A percentile compares a stretch with the other conserved stretches of the same genome.
Evolutionary conservation across 2,113 vertebrate species (phyloP).

Genomic region (Charadrius vociferus): DNA sequence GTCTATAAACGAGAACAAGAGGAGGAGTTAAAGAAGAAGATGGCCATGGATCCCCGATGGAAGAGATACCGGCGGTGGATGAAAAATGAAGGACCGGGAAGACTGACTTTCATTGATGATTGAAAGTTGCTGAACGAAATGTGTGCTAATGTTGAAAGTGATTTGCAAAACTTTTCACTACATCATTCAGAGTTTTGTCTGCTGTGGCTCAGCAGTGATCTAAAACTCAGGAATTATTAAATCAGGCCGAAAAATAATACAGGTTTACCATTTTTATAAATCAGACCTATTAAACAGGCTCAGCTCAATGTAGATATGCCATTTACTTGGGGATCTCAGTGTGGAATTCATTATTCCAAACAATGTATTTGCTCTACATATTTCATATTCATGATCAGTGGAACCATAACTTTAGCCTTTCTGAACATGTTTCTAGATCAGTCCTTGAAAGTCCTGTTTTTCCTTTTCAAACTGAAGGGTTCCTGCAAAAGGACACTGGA

Average conservation of each 20-base stretch:
- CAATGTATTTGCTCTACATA: neutral
- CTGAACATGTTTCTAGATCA: neutral
- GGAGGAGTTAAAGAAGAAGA: slow-evolving; percentile 93
- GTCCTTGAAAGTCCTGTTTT: neutral
- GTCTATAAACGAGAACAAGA: slow-evolving; percentile 90
- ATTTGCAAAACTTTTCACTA: slow-evolving; percentile 33
- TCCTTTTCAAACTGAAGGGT: neutral
- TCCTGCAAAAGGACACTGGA: neutral
- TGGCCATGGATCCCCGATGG: slow-evolving; percentile 93
- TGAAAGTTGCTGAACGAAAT: slow-evolving; percentile 61
- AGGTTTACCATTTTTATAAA: slow-evolving; percentile 68
- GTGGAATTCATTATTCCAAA: slow-evolving; percentile 62
- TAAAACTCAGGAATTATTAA: slow-evolving; percentile 70
- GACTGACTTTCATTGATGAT: slow-evolving; percentile 92
- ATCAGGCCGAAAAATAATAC: slow-evolving; percentile 66
- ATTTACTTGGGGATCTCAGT: slow-evolving; percentile 58
- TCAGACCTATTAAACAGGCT: slow-evolving; percentile 11
- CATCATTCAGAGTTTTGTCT: slow-evolving; percentile 63
- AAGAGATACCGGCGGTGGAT: slow-evolving; percentile 98
- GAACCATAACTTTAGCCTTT: neutral
- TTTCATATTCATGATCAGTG: neutral
- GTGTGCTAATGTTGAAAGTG: neutral
- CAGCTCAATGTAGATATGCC: slow-evolving; percentile 56
- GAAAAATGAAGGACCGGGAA: slow-evolving; percentile 93
- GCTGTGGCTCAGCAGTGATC: slow-evolving; percentile 52